Evolutionary conservation across 2,797 vertebrate species (phyloP), one percentile per base, ranked within the genome.

Genomic region (Megalops cyprinoides): DNA sequence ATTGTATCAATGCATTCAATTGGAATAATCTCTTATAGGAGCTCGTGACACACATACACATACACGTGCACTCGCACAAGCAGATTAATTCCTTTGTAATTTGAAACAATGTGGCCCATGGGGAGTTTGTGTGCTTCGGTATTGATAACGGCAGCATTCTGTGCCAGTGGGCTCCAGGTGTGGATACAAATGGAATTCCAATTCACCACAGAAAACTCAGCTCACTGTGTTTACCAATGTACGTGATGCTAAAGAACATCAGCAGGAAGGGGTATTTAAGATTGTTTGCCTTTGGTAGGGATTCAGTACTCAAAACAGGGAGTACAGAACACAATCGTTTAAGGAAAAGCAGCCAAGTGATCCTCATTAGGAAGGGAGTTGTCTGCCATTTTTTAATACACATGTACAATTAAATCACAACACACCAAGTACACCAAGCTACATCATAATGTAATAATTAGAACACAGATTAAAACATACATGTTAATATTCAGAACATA

Each of bases 141-240:
- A 49, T 67, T 74, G 44, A 60, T 46, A n/a, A n/a, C 65, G 34
- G 71, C 23, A 42, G 67, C 78, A 49, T 74, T 55, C 76, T n/a
- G 60, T 75, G 23, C 62, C 65, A 58, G 31, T 8, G 51, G 34
- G 80, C 56, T 58, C 65, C 81, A 60, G 49, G 60, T 51, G 53
- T 34, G 49, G 34, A 77, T 79, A 83, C 84, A 62, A 69, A n/a
- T n/a, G n/a, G n/a, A n/a, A 60, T 76, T 76, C 79, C 74, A 42
- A 58, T 77, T 83, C 56, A 76, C 14, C 37, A 7, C 46, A 60
- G 74, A 49, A 78, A 18, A n/a, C n/a, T n/a, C n/a, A n/a, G n/a
- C n/a, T n/a, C n/a, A n/a, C n/a, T n/a, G n/a, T n/a, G n/a, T n/a
- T n/a, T n/a, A n/a, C n/a, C n/a, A n/a, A n/a, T n/a, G n/a, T n/a